Base-by-base conservation (phyloP, 2,113 vertebrate species). In the Petrocephalus zakoni region DNA sequence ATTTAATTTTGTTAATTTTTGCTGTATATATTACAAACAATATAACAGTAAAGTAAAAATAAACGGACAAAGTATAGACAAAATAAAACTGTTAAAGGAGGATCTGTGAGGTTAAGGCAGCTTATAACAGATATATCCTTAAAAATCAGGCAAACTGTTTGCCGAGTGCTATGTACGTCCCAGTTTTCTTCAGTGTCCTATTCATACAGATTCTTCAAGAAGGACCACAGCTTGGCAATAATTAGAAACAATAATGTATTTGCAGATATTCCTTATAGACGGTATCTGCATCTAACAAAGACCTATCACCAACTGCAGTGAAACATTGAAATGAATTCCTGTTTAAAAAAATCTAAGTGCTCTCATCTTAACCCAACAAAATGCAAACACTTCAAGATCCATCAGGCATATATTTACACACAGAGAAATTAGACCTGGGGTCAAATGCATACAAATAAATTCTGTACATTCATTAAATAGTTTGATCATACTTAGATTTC, bases 81-180 rank as follows among this genome's bases (percentile, higher is more conserved):
- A 47, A 81, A 81, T 53, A 49, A 46, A 55, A 49, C 56, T 55
- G 0, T 4, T 29, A 47, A 55, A 22, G 29, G 34, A 87, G 9
- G 89, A 88, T 21, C 19, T 89, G 91, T 89, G 90, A 89, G 91
- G 94, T 94, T 94, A 94, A 94, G 93, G 93, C 93, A 92, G 93
- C 92, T 93, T 91, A 91, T 92, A 42, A 90, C 49, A 37, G 61
- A 52, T 91, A 52, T 91, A 61, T n/a, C 19, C 5, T 61, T 87
- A 46, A 49, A 42, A 37, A 46, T 85, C 17, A 17, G 37, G 64
- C 29, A 64, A 13, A 87, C n/a, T 5, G 22, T 4, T 10, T 34
- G 42, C 42, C 34, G 47, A 53, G n/a, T 61, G 34, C 58, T 37
- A 61, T 22, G 9, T 37, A n/a, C 51, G 42, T 55, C 56, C 21